phyloP scores from a whole-genome alignment of 2,888 invertebrate species.

The Spodoptera exigua region DNA sequence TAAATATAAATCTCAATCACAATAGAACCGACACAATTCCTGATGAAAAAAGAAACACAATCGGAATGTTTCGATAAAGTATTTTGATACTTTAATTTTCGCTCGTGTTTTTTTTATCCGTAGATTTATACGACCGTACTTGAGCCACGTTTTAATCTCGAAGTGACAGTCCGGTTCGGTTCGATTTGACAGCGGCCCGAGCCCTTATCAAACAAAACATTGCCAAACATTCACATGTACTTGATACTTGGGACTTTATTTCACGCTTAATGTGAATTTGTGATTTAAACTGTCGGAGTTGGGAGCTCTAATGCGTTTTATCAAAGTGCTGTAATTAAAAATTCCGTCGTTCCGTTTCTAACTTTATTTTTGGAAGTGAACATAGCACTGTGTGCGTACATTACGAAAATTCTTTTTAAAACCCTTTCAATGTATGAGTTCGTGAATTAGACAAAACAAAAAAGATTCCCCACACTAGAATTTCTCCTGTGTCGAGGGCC shows the following conservation, averaged over 20 bases:
- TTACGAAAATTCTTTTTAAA: too few species aligned
- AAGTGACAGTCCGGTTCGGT: conserved; percentile 50
- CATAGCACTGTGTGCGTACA: too few species aligned
- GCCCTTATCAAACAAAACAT: conserved; percentile 53
- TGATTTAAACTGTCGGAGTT: conserved; percentile 35
- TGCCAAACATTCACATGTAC: conserved; percentile 41
- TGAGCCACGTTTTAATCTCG: conserved; percentile 53
- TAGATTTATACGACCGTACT: conserved; percentile 41
- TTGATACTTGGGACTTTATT: conserved; percentile 49
- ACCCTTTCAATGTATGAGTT: too few species aligned
- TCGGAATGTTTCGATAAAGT: conserved; percentile 12
- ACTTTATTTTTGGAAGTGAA: too few species aligned
- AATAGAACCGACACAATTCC: conserved; percentile 26
- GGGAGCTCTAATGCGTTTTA: conserved; percentile 27
- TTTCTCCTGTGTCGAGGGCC: too few species aligned
- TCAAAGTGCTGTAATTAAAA: conserved; percentile 6
- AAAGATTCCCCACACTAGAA: too few species aligned
- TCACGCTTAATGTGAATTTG: conserved; percentile 30
- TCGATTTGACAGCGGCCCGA: conserved; percentile 50
- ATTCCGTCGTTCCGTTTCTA: conserved; percentile 3
- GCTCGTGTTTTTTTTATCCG: conserved; percentile 29
- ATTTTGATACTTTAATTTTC: conserved; percentile 41
- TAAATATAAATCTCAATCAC: background rate
- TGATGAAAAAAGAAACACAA: conserved; percentile 28
- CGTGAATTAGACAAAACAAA: too few species aligned